Base-by-base conservation (phyloP, 2,888 invertebrate genomes). In the Petrolisthes cinctipes region DNA sequence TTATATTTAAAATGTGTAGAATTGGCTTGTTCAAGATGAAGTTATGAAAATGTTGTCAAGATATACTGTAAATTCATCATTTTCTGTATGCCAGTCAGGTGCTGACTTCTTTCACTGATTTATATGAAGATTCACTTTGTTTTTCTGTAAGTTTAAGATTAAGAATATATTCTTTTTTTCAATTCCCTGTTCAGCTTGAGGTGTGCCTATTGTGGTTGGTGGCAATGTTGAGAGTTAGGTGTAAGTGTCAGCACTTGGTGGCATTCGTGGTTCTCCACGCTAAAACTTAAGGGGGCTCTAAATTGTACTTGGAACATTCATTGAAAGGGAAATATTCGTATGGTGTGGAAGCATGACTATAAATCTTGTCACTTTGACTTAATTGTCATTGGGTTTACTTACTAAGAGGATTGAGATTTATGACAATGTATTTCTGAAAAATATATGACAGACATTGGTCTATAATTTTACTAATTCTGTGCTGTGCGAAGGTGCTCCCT, bases 281-380 rank as follows among this genome's bases (percentile, higher is more conserved):
- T 87, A 87, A 87, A 87, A 81, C 54, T 11, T 54, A 54, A 87
- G 87, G 83, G 87, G 87, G 87, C 87, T 87, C 87, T 87, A 87
- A 87, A 87, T 84, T 84, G 79, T 87, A 84, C 23, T 71, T 20
- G 6, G 73, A 37, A 61, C 80, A 80, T 87, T 87, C 87, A 87
- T 81, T 75, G 84, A 84, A 83, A 84, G 87, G 83, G 87, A 87
- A 84, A 84, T 87, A n/a, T 82, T 84, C 78, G 57, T 80, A 87
- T 87, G 87, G 87, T 87, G 87, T 87, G 87, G 84, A 87, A 87
- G 87, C 87, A 87, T 87, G 87, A 73, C 75, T 83, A 84, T 87
- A 87, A 87, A 87, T 87, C 83, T 87, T 87, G 87, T 87, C 87
- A 87, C 87, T 87, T 87, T 87, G 87, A 84, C 87, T 83, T 82